Evolutionary conservation across 2,888 invertebrate species (phyloP), one percentile per base, ranked within the genome.

Genomic region (Asteroscopus sphinx): DNA sequence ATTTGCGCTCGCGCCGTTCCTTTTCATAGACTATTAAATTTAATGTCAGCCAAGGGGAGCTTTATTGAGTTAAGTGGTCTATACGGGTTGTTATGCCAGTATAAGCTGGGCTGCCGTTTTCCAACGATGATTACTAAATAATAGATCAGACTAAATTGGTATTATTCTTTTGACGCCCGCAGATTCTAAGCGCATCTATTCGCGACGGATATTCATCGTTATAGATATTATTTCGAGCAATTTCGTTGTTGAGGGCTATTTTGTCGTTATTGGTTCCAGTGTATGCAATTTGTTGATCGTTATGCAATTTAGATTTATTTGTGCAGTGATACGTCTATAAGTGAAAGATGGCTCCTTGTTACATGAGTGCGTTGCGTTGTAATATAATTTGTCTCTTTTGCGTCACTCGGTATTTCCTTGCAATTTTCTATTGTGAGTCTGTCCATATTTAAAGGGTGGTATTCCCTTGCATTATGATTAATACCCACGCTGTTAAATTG

Each of bases 1-100:
- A 86, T 90, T 91, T 91, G 88, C 79, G 83, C 80, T 77, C 80
- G 80, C 87, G 87, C 80, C 83, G 83, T 87, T 91, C 79, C 91
- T 89, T 92, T 93, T 91, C 92, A 93, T 88, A 91, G 88, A 86
- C 92, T 88, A 92, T 92, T 93, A 92, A 92, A 92, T 90, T 91
- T 91, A 92, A 91, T 91, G 88, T 80, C 80, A 81, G 74, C 80
- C 87, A 88, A 92, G 93, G 93, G 93, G 93, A 89, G 75, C 87
- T 89, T 93, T 91, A 94, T 93, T 93, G 91, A 91, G 88, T 92
- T 93, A 93, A 93, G 89, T 91, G 89, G 89, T 65, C 68, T 80
- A 91, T 93, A 93, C 92, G 93, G 92, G 93, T 79, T 61, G 63
- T 67, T 67, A 53, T 65, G 61, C 90, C 86, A 81, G 57, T 73